phyloP scores from a whole-genome alignment of 2,888 invertebrate genomes.

The Drosophila rellima region DNA sequence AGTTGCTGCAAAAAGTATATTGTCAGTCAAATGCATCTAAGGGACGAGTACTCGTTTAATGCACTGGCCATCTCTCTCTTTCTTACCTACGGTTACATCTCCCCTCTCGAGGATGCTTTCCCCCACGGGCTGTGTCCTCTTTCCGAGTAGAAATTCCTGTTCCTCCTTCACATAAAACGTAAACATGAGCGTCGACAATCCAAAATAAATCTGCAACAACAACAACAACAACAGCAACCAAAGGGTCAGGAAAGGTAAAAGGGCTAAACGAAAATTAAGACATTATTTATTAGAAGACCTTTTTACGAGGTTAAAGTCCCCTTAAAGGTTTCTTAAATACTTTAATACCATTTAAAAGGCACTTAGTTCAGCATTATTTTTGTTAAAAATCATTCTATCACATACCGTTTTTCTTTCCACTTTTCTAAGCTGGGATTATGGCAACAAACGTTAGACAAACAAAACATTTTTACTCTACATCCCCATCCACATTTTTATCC shows the following conservation, averaged over 20 bases:
- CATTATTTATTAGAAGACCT: constrained; percentile 12
- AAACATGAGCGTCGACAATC: constrained; percentile 88
- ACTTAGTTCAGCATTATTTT: background rate
- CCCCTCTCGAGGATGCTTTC: constrained; percentile 88
- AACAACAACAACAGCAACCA: background rate
- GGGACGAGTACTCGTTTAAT: too few species aligned
- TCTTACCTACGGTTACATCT: constrained; percentile 84
- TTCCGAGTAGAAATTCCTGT: constrained; percentile 88
- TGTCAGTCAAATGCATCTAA: constrained; percentile 42
- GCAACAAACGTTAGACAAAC: background rate
- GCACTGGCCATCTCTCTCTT: constrained; percentile 39
- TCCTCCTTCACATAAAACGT: constrained; percentile 89
- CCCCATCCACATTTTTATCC: background rate
- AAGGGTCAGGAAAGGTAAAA: constrained; percentile 1
- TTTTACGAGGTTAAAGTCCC: background rate
- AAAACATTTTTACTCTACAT: constrained; percentile 7
- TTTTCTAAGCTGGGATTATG: constrained; percentile 1
- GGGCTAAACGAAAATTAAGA: constrained; percentile 29
- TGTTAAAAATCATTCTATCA: background rate
- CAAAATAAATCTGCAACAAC: constrained; percentile 89
- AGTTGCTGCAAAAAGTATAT: constrained; percentile 88
- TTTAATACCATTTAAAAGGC: background rate
- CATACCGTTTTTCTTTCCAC: background rate
- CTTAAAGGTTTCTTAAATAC: background rate
- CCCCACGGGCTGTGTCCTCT: constrained; percentile 87